Evolutionary conservation across 2,797 vertebrate genomes (phyloP).

Genomic region (Muraenolepis orangiensis): DNA sequence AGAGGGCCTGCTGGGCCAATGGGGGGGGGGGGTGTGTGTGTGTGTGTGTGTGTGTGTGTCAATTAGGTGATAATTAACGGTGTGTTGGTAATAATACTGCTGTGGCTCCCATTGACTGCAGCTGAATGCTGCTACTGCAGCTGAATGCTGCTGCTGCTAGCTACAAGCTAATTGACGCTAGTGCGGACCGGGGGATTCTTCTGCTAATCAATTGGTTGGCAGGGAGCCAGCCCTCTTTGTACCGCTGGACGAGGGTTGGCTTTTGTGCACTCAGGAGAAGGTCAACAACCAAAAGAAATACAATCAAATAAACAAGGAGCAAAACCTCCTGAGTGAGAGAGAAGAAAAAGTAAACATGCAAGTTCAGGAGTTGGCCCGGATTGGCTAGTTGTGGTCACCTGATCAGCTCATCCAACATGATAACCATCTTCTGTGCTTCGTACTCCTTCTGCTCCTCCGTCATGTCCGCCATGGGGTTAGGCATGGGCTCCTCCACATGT

Average conservation of each 20-base stretch:
- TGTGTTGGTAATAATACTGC: constrained; percentile 78
- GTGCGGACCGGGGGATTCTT: constrained; percentile 78
- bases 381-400: constrained; percentile 72
- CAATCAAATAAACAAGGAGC: constrained; percentile 33
- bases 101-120: constrained; percentile 78
- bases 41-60: constrained; percentile 58
- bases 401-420: constrained; percentile 95
- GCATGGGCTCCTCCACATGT: constrained; percentile 92
- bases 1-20: neutral
- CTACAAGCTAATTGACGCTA: constrained; percentile 81
- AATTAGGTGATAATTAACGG: constrained; percentile 91
- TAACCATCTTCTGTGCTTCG: constrained; percentile 95
- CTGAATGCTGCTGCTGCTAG: constrained; percentile 72
- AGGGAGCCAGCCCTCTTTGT: constrained; percentile 75
- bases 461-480: constrained; percentile 96
- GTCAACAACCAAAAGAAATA: constrained; percentile 53
- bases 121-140: constrained; percentile 78
- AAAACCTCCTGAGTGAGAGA: constrained; percentile 6
- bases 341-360: constrained; percentile 27
- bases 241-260: constrained; percentile 37
- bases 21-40: neutral
- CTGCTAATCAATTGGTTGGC: constrained; percentile 86
- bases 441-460: constrained; percentile 98
- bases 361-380: constrained; percentile 6
- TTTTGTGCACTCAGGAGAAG: constrained; percentile 56